Evolutionary conservation across 2,797 vertebrate genomes (phyloP).

Genomic region (Salarias fasciatus): DNA sequence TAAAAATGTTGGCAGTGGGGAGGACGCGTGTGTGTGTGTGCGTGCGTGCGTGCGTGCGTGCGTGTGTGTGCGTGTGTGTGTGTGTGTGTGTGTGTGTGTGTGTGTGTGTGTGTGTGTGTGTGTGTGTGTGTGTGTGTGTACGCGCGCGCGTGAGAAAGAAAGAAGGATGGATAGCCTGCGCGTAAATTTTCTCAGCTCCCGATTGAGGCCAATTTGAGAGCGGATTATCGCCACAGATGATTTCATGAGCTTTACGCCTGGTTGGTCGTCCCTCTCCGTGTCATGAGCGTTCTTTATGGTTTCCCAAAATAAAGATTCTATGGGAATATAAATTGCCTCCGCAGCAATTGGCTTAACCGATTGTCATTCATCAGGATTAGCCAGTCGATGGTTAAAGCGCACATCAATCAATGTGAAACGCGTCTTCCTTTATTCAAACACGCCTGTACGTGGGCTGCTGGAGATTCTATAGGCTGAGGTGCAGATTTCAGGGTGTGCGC

Average conservation of each 20-base stretch:
- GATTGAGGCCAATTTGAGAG: slow-evolving; percentile 55
- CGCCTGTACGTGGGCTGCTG: slow-evolving; percentile 61
- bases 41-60: not conserved
- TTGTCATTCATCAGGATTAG: slow-evolving; percentile 77
- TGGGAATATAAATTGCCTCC: slow-evolving; percentile 71
- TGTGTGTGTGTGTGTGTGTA: not conserved
- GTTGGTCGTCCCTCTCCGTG: slow-evolving; percentile 62
- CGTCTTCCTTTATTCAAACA: slow-evolving; percentile 52
- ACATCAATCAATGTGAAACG: slow-evolving; percentile 74
- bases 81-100: not conserved
- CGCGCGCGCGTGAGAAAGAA: not conserved
- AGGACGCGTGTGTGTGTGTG: slow-evolving; percentile 8
- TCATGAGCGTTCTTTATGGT: slow-evolving; percentile 58
- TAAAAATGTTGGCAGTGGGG: slow-evolving; percentile 49
- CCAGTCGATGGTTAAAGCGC: slow-evolving; percentile 76
- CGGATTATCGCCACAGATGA: slow-evolving; percentile 53
- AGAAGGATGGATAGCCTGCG: slow-evolving; percentile 11
- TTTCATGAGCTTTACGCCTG: slow-evolving; percentile 66
- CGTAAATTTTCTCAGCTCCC: slow-evolving; percentile 35
- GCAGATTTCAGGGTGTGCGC: slow-evolving; percentile 40
- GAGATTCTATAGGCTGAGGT: slow-evolving; percentile 55
- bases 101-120: not conserved
- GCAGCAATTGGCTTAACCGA: slow-evolving; percentile 76
- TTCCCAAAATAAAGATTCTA: slow-evolving; percentile 78
- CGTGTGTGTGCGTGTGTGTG: not conserved